Evolutionary conservation across 2,888 invertebrate genomes (phyloP).

Genomic region (Heliothis peltigera): DNA sequence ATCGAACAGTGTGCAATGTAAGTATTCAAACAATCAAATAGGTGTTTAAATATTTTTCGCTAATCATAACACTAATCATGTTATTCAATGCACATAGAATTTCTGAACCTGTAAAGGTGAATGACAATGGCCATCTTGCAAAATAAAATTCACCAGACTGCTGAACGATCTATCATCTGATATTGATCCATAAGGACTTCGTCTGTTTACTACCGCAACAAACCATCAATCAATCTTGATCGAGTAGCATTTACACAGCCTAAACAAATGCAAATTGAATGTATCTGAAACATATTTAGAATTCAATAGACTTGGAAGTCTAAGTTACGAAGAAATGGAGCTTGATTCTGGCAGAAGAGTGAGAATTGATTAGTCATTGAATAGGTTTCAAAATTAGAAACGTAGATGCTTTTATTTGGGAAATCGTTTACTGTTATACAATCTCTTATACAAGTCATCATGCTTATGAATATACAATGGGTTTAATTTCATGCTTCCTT

Average conservation of each 20-base stretch:
- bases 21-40: slow-evolving; percentile 47
- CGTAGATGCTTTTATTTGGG: too few species aligned
- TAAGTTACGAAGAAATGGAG: slow-evolving; percentile 15
- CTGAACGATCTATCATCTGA: slow-evolving; percentile 33
- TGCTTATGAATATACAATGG: background rate
- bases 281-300: slow-evolving; percentile 30
- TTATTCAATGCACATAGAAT: background rate
- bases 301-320: slow-evolving; percentile 18
- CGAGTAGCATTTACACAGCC: slow-evolving; percentile 24
- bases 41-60: slow-evolving; percentile 30
- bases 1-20: slow-evolving; percentile 44
- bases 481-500: background rate
- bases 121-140: slow-evolving; percentile 13
- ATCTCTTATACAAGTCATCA: background rate
- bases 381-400: too few species aligned
- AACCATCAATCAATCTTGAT: slow-evolving; percentile 42
- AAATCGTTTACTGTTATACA: too few species aligned
- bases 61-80: too few species aligned
- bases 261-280: slow-evolving; percentile 36
- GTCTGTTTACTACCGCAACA: slow-evolving; percentile 25
- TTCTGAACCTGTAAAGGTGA: slow-evolving; percentile 12
- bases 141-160: slow-evolving; percentile 22
- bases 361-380: background rate
- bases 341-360: background rate
- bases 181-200: slow-evolving; percentile 28